These are phyloP conservation scores for Heliornis fulica DNA, from an alignment of 2,113 vertebrate species.

Conservation along the genomic window DNA sequence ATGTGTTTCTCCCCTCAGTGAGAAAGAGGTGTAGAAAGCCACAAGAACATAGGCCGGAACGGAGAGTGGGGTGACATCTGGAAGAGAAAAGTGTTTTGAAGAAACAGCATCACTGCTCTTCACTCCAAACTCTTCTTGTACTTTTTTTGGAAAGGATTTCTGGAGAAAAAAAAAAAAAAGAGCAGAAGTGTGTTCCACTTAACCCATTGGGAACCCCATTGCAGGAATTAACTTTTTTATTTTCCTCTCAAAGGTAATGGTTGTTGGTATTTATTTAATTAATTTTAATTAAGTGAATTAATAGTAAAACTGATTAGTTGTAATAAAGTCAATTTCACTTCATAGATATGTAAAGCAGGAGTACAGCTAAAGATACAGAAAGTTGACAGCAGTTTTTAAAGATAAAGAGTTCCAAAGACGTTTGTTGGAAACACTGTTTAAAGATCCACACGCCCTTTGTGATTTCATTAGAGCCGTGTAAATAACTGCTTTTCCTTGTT, in stretches of 20 bases:
- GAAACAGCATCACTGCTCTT: background rate
- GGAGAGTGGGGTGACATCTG: background rate
- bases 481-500: background rate
- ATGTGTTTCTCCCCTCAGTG: background rate
- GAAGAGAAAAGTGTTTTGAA: background rate
- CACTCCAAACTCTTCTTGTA: background rate
- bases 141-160: background rate
- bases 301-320: background rate
- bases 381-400: background rate
- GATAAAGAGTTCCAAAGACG: background rate
- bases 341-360: background rate
- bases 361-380: background rate
- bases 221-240: background rate
- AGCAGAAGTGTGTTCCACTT: background rate
- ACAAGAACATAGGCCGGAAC: background rate
- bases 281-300: background rate
- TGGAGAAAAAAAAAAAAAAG: background rate
- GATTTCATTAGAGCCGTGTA: background rate
- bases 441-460: background rate
- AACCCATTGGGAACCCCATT: background rate
- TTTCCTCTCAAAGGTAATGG: background rate
- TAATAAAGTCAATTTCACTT: background rate
- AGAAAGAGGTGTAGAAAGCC: background rate
- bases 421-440: background rate
- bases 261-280: background rate